phyloP scores from a whole-genome alignment of 2,888 invertebrate genomes.

The Aporophyla lueneburgensis region DNA sequence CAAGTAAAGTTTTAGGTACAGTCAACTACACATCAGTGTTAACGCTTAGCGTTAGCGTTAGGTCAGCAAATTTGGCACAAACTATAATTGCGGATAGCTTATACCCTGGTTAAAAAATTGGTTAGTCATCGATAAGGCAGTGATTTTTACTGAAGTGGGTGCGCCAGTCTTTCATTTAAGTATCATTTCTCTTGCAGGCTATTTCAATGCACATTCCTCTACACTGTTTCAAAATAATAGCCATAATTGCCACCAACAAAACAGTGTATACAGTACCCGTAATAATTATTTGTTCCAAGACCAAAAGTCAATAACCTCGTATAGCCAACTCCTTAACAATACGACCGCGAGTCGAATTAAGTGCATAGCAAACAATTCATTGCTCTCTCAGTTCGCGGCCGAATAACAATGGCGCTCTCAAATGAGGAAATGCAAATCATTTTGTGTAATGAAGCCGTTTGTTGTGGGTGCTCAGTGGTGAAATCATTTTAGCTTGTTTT shows the following conservation, averaged over 20 bases:
- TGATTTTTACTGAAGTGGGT: no score
- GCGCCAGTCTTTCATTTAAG: no score
- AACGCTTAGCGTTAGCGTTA: neutral
- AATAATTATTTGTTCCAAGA: slow-evolving; percentile 26
- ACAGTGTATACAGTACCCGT: neutral
- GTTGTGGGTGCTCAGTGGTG: slow-evolving; percentile 54
- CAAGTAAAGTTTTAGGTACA: neutral
- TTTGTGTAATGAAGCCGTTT: slow-evolving; percentile 68
- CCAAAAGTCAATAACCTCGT: slow-evolving; percentile 47
- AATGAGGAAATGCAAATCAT: slow-evolving; percentile 73
- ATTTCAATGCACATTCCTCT: neutral
- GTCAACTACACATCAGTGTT: neutral
- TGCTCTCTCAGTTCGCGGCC: slow-evolving; percentile 68
- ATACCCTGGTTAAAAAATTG: no score
- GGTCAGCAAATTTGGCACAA: no score
- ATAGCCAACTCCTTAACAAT: slow-evolving; percentile 54
- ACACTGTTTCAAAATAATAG: neutral
- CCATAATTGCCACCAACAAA: neutral
- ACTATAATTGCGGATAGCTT: no score
- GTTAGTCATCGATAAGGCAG: no score
- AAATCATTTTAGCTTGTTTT: slow-evolving; percentile 57
- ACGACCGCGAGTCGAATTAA: slow-evolving; percentile 69
- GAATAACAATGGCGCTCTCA: slow-evolving; percentile 62
- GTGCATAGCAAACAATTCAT: slow-evolving; percentile 75
- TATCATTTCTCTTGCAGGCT: no score